Base-by-base conservation (phyloP, 1,140 invertebrate genomes). In the Achroia grisella region DNA sequence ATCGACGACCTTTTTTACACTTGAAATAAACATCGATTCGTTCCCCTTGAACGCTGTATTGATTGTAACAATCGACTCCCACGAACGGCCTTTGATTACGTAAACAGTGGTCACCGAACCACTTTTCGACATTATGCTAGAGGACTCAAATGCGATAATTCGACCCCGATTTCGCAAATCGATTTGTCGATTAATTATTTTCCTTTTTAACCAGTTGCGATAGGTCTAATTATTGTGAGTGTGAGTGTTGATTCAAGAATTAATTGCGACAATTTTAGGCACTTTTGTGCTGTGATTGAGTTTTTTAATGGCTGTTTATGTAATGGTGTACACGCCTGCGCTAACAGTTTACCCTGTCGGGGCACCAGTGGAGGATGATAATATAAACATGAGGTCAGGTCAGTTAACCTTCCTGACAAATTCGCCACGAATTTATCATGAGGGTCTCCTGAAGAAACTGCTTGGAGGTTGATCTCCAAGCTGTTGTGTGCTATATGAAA, bases 11-110 rank as follows among this genome's bases (percentile, higher is more conserved):
- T 31, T 31, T 44, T 58, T 51, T 48, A 56, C 52, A 45, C 30
- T 45, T 10, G 28, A 40, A 53, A 59, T 54, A 42, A 47, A 39
- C 39, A 42, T 48, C 41, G 52, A 70, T 65, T 68, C 46, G 58
- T 55, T 58, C 52, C 61, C 52, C 61, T 63, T 49, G 40, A 37
- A 31, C 35, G 15, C 34, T 9, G 10, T 2, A 37, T 17, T 9
- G 35, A 35, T 37, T 37, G 35, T 37, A 37, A 37, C 35, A 37
- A 37, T 37, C 35, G 13, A 10, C 35, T 37, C 35, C 35, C 35
- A 37, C 35, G 35, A 37, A 37, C 15, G 17, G 17, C 17, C 17
- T 31, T 37, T 10, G 32, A 13, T 37, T 37, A 37, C 35, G 17
- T 37, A 37, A 37, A n/a, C 12, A 23, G 8, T 37, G 35, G 35